These are phyloP conservation scores for Lophotriccus pileatus DNA, from an alignment of 2,797 vertebrate genomes.

Conservation along the genomic window DNA sequence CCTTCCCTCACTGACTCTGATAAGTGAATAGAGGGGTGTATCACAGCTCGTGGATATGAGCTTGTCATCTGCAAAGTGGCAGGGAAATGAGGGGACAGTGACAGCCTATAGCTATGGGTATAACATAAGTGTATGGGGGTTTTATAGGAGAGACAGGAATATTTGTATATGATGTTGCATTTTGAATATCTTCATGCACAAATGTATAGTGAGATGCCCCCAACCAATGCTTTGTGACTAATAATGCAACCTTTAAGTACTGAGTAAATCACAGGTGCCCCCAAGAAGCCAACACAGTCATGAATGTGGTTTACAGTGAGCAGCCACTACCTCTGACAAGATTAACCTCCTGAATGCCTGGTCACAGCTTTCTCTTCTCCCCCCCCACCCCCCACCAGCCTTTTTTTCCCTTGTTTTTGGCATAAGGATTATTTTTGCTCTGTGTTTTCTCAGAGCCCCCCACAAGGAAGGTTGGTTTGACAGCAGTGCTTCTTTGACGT, in stretches of 20 bases:
- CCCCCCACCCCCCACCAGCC: not conserved
- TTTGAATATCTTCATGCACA: not conserved
- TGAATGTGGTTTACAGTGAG: not conserved
- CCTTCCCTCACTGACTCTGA: not conserved
- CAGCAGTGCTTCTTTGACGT: not conserved
- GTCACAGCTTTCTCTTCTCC: not conserved
- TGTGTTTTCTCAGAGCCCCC: not conserved
- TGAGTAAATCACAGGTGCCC: not conserved
- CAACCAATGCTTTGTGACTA: not conserved
- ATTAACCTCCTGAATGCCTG: too few species aligned
- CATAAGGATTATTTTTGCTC: not conserved
- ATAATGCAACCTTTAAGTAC: not conserved
- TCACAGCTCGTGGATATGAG: not conserved
- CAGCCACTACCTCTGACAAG: not conserved
- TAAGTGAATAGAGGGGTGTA: not conserved
- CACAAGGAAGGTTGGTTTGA: not conserved
- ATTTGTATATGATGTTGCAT: not conserved
- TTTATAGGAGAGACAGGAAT: not conserved
- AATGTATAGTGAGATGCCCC: accelerated
- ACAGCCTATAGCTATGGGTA: accelerated
- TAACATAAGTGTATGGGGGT: accelerated
- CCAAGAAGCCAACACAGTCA: accelerated
- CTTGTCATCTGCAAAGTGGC: not conserved
- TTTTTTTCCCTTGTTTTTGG: not conserved
- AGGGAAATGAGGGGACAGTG: not conserved